phyloP scores from a whole-genome alignment of 2,888 invertebrate species.

The Monochamus alternatus region DNA sequence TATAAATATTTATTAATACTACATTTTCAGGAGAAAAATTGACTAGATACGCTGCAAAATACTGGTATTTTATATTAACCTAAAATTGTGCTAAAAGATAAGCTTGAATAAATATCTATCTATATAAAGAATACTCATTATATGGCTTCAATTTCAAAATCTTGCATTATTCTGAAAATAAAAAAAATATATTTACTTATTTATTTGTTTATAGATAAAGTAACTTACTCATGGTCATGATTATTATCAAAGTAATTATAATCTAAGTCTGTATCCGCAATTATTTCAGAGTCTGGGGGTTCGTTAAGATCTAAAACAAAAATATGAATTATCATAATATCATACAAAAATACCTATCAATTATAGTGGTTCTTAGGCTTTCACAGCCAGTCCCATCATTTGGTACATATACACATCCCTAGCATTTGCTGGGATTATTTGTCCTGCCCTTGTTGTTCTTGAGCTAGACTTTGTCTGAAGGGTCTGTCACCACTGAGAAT shows the following conservation, averaged over 20 bases:
- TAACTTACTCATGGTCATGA: slow-evolving; percentile 58
- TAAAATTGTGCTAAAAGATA: slow-evolving; percentile 47
- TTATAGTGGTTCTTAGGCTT: no score
- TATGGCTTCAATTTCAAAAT: slow-evolving; percentile 67
- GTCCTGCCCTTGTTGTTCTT: no score
- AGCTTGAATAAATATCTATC: slow-evolving; percentile 30
- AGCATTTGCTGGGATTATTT: no score
- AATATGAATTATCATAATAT: slow-evolving; percentile 4
- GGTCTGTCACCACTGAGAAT: no score
- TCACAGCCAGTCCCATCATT: no score
- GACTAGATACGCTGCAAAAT: slow-evolving; percentile 50
- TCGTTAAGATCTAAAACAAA: slow-evolving; percentile 61
- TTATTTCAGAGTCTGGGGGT: slow-evolving; percentile 62
- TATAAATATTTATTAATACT: slow-evolving; percentile 30
- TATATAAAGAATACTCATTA: slow-evolving; percentile 42
- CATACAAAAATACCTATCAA: not conserved
- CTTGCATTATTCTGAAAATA: slow-evolving; percentile 62
- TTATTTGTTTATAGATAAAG: slow-evolving; percentile 33
- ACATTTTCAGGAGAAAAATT: slow-evolving; percentile 40
- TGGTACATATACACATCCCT: no score
- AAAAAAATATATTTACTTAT: slow-evolving; percentile 14
- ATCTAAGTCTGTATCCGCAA: slow-evolving; percentile 64
- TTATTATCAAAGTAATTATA: slow-evolving; percentile 64
- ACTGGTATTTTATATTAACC: slow-evolving; percentile 41
- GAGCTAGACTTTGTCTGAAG: no score